Evolutionary conservation across 2,113 vertebrate genomes (phyloP).

Genomic region (chimpanzee (Pan troglodytes)): DNA sequence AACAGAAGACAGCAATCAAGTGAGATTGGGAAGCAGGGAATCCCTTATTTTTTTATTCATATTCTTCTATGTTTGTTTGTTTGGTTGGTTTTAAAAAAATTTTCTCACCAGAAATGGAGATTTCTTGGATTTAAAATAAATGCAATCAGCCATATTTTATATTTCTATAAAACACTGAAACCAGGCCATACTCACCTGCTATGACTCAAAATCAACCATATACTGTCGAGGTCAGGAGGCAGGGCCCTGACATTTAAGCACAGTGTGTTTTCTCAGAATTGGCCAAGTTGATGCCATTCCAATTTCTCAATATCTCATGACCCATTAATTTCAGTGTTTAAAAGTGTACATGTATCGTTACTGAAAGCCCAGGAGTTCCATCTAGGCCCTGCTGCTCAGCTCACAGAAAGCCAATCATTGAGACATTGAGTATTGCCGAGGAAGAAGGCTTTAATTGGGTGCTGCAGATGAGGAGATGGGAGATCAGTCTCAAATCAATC

Average conservation of each 20-base stretch:
- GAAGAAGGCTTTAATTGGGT: too few species aligned
- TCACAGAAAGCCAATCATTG: too few species aligned
- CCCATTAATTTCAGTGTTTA: background rate
- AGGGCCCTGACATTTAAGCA: background rate
- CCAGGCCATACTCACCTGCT: background rate
- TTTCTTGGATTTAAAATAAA: background rate
- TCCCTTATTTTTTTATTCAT: background rate
- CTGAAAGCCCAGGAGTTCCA: too few species aligned
- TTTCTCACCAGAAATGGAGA: background rate
- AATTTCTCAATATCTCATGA: background rate
- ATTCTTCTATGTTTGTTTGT: background rate
- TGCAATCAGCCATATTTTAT: background rate
- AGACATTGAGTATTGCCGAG: too few species aligned
- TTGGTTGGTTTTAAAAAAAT: background rate
- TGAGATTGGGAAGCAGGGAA: background rate
- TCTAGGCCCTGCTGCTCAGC: too few species aligned
- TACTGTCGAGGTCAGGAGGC: fast-evolving
- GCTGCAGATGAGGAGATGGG: too few species aligned
- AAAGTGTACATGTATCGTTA: background rate
- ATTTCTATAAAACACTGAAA: background rate
- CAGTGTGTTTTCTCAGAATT: background rate
- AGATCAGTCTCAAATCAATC: too few species aligned
- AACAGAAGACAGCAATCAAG: background rate
- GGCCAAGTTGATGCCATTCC: background rate
- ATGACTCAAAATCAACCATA: background rate